phyloP scores from a whole-genome alignment of 2,888 invertebrate species.

The Acheta domesticus region DNA sequence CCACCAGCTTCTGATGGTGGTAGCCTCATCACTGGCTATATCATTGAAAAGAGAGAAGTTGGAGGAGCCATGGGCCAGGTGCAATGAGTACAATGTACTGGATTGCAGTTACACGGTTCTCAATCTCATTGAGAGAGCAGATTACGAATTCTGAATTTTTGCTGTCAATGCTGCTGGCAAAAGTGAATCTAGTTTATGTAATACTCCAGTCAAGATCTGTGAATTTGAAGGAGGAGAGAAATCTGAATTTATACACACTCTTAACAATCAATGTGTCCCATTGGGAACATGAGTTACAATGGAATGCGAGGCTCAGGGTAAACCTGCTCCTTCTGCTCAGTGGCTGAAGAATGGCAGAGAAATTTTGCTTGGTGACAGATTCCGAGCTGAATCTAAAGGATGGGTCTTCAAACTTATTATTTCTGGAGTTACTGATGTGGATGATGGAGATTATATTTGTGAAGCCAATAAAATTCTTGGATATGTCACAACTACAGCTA shows the following conservation, averaged over 20 bases:
- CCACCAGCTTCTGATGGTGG: constrained; percentile 88
- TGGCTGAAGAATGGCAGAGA: constrained; percentile 92
- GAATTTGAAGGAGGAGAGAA: constrained; percentile 86
- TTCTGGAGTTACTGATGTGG: constrained; percentile 81
- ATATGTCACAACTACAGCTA: constrained; percentile 79
- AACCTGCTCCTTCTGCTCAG: constrained; percentile 80
- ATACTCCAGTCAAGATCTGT: constrained; percentile 86
- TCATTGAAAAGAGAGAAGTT: constrained; percentile 85
- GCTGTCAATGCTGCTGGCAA: constrained; percentile 91
- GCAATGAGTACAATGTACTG: constrained; percentile 87
- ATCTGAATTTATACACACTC: constrained; percentile 81
- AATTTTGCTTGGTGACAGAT: constrained; percentile 71
- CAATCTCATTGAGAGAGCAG: constrained; percentile 83
- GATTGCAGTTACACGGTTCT: constrained; percentile 83
- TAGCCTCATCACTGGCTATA: constrained; percentile 87
- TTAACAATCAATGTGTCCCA: constrained; percentile 72
- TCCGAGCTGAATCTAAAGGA: constrained; percentile 60
- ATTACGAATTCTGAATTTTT: constrained; percentile 93
- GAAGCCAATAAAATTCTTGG: constrained; percentile 93
- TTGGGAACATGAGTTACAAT: constrained; percentile 76
- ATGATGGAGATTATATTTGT: constrained; percentile 95
- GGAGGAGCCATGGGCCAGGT: constrained; percentile 80
- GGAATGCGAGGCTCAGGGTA: constrained; percentile 86
- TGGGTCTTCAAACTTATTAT: constrained; percentile 83
- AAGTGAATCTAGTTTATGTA: constrained; percentile 84